Conservation (phyloP, 2,797 vertebrate species). For the Chiloscyllium punctatum region DNA sequence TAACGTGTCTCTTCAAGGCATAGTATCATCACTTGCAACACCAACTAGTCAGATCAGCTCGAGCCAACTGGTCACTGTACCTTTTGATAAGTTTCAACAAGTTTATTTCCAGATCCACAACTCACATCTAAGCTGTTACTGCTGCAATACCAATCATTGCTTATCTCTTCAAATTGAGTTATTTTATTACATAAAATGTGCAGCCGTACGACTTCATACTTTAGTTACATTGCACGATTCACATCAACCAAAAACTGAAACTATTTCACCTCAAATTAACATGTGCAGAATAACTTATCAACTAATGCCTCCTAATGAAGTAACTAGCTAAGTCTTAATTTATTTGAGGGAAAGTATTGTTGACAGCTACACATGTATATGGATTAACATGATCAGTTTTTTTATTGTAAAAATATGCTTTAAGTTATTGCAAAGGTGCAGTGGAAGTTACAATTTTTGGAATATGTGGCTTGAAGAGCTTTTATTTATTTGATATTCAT, state of each 20-base stretch:
- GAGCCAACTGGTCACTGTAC: background rate
- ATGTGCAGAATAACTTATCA: background rate
- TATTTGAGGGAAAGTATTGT: background rate
- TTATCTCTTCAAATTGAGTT: background rate
- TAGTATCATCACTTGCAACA: background rate
- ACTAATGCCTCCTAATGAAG: background rate
- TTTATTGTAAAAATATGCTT: too few relatives aligned
- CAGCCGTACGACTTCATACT: background rate
- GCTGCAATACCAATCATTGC: background rate
- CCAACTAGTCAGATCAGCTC: background rate
- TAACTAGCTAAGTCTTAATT: background rate
- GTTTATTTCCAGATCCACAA: background rate
- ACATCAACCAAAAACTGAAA: background rate
- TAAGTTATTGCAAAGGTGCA: too few relatives aligned
- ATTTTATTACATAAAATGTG: background rate
- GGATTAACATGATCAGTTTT: background rate
- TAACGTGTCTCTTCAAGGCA: too few relatives aligned
- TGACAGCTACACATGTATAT: background rate
- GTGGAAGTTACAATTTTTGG: too few relatives aligned
- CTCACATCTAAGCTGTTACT: background rate
- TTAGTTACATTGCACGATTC: background rate
- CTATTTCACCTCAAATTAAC: background rate
- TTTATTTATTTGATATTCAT: too few relatives aligned
- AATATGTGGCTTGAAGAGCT: too few relatives aligned
- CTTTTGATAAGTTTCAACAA: background rate